Evolutionary conservation across 2,888 invertebrate species (phyloP).

Genomic region (Chalcosyrphus nemorum): DNA sequence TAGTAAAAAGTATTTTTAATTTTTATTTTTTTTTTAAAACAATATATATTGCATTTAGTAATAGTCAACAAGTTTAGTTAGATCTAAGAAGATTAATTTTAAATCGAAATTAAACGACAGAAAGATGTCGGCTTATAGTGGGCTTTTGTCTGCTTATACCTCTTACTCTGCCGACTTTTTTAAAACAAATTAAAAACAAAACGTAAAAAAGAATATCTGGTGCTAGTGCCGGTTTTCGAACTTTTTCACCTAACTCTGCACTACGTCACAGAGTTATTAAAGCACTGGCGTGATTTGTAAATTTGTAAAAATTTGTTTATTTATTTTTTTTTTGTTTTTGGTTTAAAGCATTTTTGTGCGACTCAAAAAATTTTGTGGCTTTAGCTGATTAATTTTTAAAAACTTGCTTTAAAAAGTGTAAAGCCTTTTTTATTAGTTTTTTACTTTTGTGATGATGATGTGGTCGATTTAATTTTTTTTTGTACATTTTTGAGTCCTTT

Average conservation of each 20-base stretch:
- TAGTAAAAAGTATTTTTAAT: too few relatives aligned
- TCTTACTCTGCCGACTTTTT: too few relatives aligned
- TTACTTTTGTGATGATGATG: constrained; percentile 9
- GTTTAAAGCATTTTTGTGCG: constrained; percentile 36
- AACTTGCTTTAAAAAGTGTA: constrained; percentile 58
- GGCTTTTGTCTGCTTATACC: too few relatives aligned
- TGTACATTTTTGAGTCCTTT: constrained; percentile 62
- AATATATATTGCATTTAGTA: constrained; percentile 28
- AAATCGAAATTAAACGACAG: too few relatives aligned
- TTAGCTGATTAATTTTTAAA: constrained; percentile 51
- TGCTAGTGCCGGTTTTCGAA: constrained; percentile 51
- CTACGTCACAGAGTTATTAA: constrained; percentile 51
- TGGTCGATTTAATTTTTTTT: constrained; percentile 34
- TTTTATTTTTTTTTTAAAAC: constrained; percentile 29
- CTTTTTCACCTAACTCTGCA: constrained; percentile 62
- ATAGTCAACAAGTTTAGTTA: constrained; percentile 38
- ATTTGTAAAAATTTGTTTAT: not conserved
- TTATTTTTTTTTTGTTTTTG: not conserved
- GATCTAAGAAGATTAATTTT: not conserved
- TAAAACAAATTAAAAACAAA: not conserved
- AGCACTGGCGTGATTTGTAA: constrained; percentile 61
- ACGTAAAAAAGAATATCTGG: not conserved
- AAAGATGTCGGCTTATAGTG: too few relatives aligned
- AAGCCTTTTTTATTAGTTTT: constrained; percentile 38
- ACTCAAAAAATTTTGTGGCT: constrained; percentile 58